Base-by-base conservation (phyloP, 2,113 vertebrate species). In the Leuciscus idus region DNA sequence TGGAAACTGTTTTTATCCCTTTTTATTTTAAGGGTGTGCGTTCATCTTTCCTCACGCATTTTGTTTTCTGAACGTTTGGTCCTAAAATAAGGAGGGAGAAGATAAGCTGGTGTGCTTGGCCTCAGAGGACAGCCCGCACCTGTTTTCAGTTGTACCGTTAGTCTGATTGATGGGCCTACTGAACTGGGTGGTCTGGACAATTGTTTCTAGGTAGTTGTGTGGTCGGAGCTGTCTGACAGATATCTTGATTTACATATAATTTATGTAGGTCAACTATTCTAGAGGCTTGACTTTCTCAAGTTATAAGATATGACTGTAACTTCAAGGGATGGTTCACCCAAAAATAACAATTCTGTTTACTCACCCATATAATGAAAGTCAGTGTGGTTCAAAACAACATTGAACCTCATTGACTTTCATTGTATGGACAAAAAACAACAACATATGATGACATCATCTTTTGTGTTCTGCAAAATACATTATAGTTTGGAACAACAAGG, bases 121-220 rank as follows among this genome's bases (percentile, higher is more conserved):
- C 26, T 43, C 46, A 33, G 43, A 59, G 48, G 50, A 59, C 30
- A 73, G 21, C 30, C 4, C 4, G 68, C 66, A 84, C 66, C 64
- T 73, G 82, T 84, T 84, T 73, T 84, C 30, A 33, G 66, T 73
- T 39, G 46, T 52, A 72, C 28, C 5, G 11, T 52, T 70, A 39
- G 50, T 43, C 68, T 84, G 82, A 84, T 84, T 73, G 68, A 73
- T 84, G 50, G 10, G 33, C 5, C 23, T 4, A 5, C 66, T 74
- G 33, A 43, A 43, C 48, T 84, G 82, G 82, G 82, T 84, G 82
- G 82, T 84, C 82, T 72, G 12, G 5, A 59, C 33, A 59, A 33
- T 73, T 72, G 81, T 72, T 57, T 52, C 46, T 57, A 48, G 81
- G 50, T 73, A 19, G 48, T 15, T 55, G 81, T 73, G 82, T 84